These are phyloP conservation scores for Trissolcus japonicus DNA, from an alignment of 2,888 invertebrate species.

Conservation along the genomic window DNA sequence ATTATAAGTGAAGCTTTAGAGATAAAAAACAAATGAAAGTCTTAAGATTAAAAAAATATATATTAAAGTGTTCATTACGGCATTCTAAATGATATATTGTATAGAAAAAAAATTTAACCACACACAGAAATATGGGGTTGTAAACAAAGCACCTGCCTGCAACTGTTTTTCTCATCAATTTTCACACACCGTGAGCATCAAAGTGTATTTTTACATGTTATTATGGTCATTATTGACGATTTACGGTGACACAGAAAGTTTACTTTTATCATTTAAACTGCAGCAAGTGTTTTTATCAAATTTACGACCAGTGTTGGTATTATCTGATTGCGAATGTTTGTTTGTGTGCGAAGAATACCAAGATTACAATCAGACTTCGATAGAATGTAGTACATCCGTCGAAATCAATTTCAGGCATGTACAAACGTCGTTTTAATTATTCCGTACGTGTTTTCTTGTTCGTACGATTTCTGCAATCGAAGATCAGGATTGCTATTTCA, in stretches of 20 bases:
- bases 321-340: conserved; percentile 34
- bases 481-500: too few relatives aligned
- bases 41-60: too few relatives aligned
- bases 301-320: conserved; percentile 27
- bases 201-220: conserved; percentile 6
- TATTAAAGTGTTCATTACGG: too few relatives aligned
- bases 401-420: conserved; percentile 14
- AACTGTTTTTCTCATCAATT: conserved; percentile 1
- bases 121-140: conserved; percentile 15
- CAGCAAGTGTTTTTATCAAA: conserved; percentile 24
- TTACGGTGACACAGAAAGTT: conserved; percentile 13
- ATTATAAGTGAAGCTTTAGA: too few relatives aligned
- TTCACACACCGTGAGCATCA: conserved; percentile 8
- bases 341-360: conserved; percentile 20
- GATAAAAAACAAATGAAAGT: too few relatives aligned
- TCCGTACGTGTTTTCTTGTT: neutral
- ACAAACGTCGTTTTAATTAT: conserved; percentile 15
- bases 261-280: conserved; percentile 24
- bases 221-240: conserved; percentile 16
- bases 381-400: conserved; percentile 14
- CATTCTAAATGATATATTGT: too few relatives aligned
- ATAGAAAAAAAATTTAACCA: too few relatives aligned
- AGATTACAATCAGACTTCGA: conserved; percentile 30
- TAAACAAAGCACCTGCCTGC: conserved; percentile 21
- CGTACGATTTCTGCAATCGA: conserved; percentile 2